Base-by-base conservation (phyloP, 2,888 invertebrate species). In the Dynastes hyllus region DNA sequence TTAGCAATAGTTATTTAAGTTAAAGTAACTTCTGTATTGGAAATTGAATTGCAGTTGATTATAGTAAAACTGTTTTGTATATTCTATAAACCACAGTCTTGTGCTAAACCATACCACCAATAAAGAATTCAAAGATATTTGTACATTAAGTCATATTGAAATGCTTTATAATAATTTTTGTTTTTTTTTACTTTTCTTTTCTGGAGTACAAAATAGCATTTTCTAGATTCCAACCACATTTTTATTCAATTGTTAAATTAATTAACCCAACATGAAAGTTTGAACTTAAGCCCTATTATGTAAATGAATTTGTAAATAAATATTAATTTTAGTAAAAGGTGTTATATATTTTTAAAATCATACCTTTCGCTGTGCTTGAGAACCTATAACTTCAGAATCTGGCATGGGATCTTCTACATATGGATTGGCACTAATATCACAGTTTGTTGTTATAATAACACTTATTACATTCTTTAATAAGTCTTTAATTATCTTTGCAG, bases 341-440 rank as follows among this genome's bases (percentile, higher is more conserved):
- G 5, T 75, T 58, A 11, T 45, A 2, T 45, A n/a, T 73, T 45
- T 50, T 13, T 45, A 8, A 13, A 40, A 50, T 69, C n/a, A 32
- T 37, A 71, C 65, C 53, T 73, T 79, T 37, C 58, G 53, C 29
- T 16, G 45, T 29, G 53, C 63, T 16, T 16, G 11, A 27, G 29
- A 40, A 5, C 51, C 51, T 2, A 29, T 29, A 51, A 16, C 32
- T 37, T 63, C 79, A 70, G 79, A 69, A 88, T 95, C 96, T 6
- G 98, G 97, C 0, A 98, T 98, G 90, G 96, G 96, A 9, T 93
- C 94, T 2, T 92, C 95, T 4, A 97, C 96, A 86, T 66, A 65
- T 0, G 87, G 87, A 79, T 84, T 83, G 45, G 80, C 53, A 32
- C 82, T 83, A 3, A 85, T 80, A 78, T 83, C 78, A 81, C 88